Evolutionary conservation across 2,113 vertebrate genomes (phyloP), one percentile per base, ranked within the genome.

Genomic region (Dermatemys mawii): DNA sequence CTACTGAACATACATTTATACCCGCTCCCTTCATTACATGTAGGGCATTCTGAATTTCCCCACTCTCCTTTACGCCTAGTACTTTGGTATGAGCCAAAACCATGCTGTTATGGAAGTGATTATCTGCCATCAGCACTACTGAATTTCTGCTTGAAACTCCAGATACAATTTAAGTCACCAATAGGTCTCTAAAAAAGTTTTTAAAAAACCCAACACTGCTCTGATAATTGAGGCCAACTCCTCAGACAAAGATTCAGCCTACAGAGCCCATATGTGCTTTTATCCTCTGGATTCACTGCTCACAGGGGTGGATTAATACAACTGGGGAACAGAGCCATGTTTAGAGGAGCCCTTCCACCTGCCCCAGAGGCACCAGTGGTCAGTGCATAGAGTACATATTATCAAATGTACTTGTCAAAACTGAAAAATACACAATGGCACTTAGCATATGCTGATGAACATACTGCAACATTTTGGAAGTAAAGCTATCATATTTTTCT

Each of bases 401-500:
- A 63, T 53, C 27, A 54, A 38, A 50, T 27, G 81, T 29, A 84
- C 27, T 8, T 14, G 0, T 50, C 84, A 86, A 38, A 48, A 90
- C 80, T 90, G n/a, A 73, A 21, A 10, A 19, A 12, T 82, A 49
- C 3, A 48, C 89, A 87, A 32, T 8, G 85, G 96, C 91, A 85
- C 87, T 86, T 63, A 14, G 84, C 29, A 57, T 83, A 89, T 57
- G 81, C 87, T 76, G 19, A 75, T 4, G 1, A 0, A 1, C 0
- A 0, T 4, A 27, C 0, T 11, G 78, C 67, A 35, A 54, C 3
- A 35, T 55, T 84, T 85, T 51, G 6, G 79, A 83, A 79, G 82
- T 90, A 83, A 2, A 0, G 1, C 84, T 60, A 46, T 0, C 0
- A 0, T 27, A 32, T 44, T 17, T 27, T 54, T 87, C 83, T 44